phyloP scores from a whole-genome alignment of 2,113 vertebrate species.

The Illadopsis cleaveri region DNA sequence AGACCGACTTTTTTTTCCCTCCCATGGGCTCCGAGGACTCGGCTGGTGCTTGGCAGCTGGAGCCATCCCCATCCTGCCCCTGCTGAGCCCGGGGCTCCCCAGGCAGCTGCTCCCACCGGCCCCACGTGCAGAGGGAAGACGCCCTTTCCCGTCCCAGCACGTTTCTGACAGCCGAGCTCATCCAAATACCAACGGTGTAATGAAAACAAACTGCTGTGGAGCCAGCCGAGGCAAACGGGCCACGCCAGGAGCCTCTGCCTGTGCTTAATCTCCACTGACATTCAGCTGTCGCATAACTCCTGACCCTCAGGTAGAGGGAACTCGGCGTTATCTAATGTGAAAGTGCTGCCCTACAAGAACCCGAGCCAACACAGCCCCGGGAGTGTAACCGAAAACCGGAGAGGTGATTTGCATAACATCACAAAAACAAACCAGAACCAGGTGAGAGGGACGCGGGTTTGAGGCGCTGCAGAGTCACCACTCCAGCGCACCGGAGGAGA shows the following conservation, averaged over 20 bases:
- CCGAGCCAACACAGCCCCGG: not conserved
- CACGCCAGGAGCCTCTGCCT: not conserved
- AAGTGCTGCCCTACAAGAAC: not conserved
- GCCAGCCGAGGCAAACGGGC: not conserved
- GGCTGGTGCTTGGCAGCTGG: not conserved
- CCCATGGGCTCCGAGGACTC: not conserved
- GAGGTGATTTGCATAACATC: not conserved
- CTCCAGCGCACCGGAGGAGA: rapidly evolving
- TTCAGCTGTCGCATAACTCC: not conserved
- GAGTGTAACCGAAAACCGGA: rapidly evolving
- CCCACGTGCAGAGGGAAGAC: rapidly evolving
- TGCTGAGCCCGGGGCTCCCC: not conserved
- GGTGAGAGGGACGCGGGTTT: not conserved
- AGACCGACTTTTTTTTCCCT: not conserved
- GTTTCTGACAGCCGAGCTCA: not conserved
- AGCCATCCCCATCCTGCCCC: not conserved
- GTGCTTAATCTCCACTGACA: not conserved
- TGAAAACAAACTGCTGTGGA: not conserved
- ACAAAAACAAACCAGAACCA: not conserved
- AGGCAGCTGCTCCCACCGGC: not conserved
- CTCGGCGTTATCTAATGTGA: not conserved
- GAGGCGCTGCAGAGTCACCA: not conserved
- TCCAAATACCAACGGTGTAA: not conserved
- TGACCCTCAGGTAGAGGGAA: not conserved
- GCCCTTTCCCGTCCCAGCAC: not conserved